Conservation (phyloP, 2,888 invertebrate genomes). For the Hirtodrosophila cameraria region DNA sequence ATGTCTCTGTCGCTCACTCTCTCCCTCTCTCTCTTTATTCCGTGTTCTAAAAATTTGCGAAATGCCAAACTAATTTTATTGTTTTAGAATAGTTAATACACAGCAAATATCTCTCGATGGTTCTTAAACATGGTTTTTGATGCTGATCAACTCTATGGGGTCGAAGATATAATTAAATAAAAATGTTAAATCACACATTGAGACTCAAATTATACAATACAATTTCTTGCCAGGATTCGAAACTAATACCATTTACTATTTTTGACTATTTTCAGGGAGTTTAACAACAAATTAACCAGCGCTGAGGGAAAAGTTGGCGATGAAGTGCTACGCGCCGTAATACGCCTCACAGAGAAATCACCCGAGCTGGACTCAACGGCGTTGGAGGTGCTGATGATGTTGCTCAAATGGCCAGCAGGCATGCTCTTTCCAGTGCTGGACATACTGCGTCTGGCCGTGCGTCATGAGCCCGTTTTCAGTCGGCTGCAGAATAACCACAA, state of each 20-base stretch:
- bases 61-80: too few relatives aligned
- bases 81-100: too few relatives aligned
- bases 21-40: too few relatives aligned
- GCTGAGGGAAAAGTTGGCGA: conserved; percentile 74
- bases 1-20: too few relatives aligned
- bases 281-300: conserved; percentile 86
- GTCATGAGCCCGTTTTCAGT: conserved; percentile 87
- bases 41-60: too few relatives aligned
- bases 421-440: conserved; percentile 95
- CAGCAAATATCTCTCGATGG: too few relatives aligned
- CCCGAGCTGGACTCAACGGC: conserved; percentile 84
- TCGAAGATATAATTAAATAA: too few relatives aligned
- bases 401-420: conserved; percentile 85
- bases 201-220: too few relatives aligned
- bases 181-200: too few relatives aligned
- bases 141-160: too few relatives aligned
- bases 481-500: conserved; percentile 84
- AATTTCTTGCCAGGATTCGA: too few relatives aligned
- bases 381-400: conserved; percentile 75
- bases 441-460: conserved; percentile 92
- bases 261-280: conserved; percentile 85
- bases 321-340: conserved; percentile 84
- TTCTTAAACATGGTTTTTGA: too few relatives aligned
- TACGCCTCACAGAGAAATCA: conserved; percentile 86
- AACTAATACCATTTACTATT: background rate